These are phyloP conservation scores for Sarcophaga variegata DNA, from an alignment of 2,888 invertebrate genomes.

Conservation along the genomic window DNA sequence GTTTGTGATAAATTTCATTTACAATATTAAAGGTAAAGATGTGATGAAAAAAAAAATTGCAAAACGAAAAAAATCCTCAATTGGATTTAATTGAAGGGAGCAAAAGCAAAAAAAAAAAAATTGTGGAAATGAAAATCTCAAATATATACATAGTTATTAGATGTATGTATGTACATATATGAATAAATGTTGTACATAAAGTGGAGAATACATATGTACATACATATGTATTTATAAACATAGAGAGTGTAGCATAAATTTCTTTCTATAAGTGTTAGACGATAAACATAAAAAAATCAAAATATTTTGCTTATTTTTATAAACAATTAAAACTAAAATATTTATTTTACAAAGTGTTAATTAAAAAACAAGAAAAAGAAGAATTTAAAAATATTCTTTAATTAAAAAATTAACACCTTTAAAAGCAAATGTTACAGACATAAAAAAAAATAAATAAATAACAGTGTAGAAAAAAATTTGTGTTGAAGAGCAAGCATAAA, in stretches of 20 bases:
- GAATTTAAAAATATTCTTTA: not conserved
- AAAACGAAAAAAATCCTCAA: slow-evolving; percentile 31
- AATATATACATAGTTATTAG: slow-evolving; percentile 37
- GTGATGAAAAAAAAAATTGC: not conserved
- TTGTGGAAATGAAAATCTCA: slow-evolving; percentile 69
- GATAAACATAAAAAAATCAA: slow-evolving; percentile 6
- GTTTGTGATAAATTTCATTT: slow-evolving; percentile 79
- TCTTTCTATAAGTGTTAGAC: slow-evolving; percentile 21
- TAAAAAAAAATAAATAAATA: slow-evolving; percentile 2
- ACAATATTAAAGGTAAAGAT: slow-evolving; percentile 80
- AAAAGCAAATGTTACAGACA: not conserved
- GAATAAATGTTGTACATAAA: slow-evolving; percentile 27
- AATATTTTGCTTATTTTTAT: not conserved
- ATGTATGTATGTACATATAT: slow-evolving; percentile 41
- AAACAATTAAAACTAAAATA: slow-evolving; percentile 3
- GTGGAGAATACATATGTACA: slow-evolving; percentile 46
- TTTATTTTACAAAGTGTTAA: not conserved
- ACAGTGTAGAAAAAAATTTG: slow-evolving; percentile 32
- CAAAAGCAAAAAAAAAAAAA: slow-evolving; percentile 66
- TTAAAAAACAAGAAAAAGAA: slow-evolving; percentile 10
- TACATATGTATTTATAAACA: slow-evolving; percentile 38
- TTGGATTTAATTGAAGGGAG: slow-evolving; percentile 62
- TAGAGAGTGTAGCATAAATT: slow-evolving; percentile 39
- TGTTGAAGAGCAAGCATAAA: slow-evolving; percentile 13
- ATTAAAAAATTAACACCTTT: not conserved